Percentiles rank a stretch among this genome's conserved stretches.
phyloP scores from a whole-genome alignment of 2,797 vertebrate genomes.

The Gymnoscopelus braueri region DNA sequence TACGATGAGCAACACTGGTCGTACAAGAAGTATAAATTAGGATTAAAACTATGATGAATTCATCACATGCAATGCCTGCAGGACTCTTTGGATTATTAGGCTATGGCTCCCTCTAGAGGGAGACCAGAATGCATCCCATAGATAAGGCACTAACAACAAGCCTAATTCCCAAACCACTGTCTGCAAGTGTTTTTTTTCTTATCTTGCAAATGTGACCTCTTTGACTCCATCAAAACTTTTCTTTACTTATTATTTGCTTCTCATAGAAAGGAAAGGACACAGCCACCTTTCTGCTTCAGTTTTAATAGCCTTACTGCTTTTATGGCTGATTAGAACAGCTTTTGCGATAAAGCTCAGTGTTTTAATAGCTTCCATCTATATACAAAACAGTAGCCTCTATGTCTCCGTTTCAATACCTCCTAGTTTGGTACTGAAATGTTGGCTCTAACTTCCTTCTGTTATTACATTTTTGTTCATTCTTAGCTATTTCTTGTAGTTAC shows the following conservation, averaged over 20 bases:
- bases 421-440: neutral
- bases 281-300: neutral
- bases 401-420: neutral
- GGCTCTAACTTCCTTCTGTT: no score
- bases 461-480: no score
- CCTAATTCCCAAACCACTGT: neutral
- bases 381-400: neutral
- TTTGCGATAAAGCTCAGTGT: slow-evolving; percentile 11
- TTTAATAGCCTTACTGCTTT: neutral
- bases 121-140: slow-evolving; percentile 9
- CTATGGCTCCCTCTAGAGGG: slow-evolving; percentile 74
- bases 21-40: no score
- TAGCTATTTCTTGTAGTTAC: no score
- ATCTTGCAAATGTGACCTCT: neutral
- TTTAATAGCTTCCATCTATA: neutral
- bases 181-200: neutral
- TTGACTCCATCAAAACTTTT: neutral
- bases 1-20: no score
- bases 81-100: slow-evolving; percentile 35
- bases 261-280: neutral
- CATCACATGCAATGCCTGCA: slow-evolving; percentile 11
- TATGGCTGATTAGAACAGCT: slow-evolving; percentile 1
- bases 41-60: slow-evolving; percentile 17
- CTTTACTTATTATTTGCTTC: neutral
- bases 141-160: slow-evolving; percentile 7